phyloP scores from a whole-genome alignment of 1,140 invertebrate genomes.

The Habropoda laboriosa region DNA sequence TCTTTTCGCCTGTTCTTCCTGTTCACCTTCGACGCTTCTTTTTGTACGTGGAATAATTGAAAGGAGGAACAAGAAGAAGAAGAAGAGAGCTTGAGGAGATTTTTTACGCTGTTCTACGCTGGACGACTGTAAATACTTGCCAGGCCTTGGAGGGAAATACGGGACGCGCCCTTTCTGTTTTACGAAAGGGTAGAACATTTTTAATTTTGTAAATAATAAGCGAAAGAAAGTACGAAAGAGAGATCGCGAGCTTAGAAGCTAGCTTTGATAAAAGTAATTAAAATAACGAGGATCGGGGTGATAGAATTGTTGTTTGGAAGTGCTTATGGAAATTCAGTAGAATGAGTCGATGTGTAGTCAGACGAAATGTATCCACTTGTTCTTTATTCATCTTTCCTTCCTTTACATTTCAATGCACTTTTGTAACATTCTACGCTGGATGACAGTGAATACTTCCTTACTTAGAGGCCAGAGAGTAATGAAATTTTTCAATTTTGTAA shows the following conservation, averaged over 20 bases:
- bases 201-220: constrained; percentile 2
- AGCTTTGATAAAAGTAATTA: background rate
- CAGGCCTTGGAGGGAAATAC: background rate
- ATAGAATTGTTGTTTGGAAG: background rate
- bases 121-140: background rate
- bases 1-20: background rate
- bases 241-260: too few relatives aligned
- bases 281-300: background rate
- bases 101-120: background rate
- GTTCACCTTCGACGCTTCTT: background rate
- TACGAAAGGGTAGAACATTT: background rate
- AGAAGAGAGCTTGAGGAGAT: background rate
- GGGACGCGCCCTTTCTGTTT: too few relatives aligned
- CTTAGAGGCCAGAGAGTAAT: background rate
- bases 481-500: background rate
- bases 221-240: too few relatives aligned
- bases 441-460: background rate
- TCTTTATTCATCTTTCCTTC: background rate
- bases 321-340: background rate
- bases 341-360: background rate
- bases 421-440: background rate
- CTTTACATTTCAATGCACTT: background rate
- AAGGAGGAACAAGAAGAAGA: background rate
- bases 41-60: background rate
- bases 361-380: background rate